Evolutionary conservation across 2,888 invertebrate species (phyloP), one percentile per base, ranked within the genome.

Genomic region (Esperia sulphurella): DNA sequence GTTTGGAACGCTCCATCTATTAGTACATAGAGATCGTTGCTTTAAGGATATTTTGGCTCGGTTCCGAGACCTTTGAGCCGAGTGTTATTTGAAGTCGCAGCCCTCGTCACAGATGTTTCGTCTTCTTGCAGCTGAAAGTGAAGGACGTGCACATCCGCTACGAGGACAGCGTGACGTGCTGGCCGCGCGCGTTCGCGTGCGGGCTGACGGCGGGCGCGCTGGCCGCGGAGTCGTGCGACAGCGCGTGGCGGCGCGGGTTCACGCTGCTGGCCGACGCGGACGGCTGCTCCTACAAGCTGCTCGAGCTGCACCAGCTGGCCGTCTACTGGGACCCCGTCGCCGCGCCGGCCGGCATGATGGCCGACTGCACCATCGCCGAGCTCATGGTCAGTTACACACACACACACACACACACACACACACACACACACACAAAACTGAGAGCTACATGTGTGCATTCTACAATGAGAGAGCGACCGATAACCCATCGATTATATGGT

Each of bases 91-190:
- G n/a, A n/a, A n/a, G n/a, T n/a, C n/a, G n/a, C n/a, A n/a, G n/a
- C n/a, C n/a, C n/a, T n/a, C n/a, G n/a, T n/a, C n/a, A n/a, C n/a
- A 2, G 21, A 5, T 21, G 21, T 21, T 3, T 21, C 30, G 33
- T 33, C 2, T 33, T 10, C 1, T n/a, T 43, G 0, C 89, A 97
- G 94, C 82, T 99, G 42, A 96, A 96, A 76, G 93, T 99, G 52
- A 95, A 94, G 67, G 97, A 98, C 89, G 97, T 99, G 12, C 99
- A 99, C 80, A 92, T 99, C 52, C 94, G 99, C 5, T 99, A 97
- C 83, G 99, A 99, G 88, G 98, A 99, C 85, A 91, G 92, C 38
- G 82, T 93, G 12, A 95, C 95, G 10, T 91, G 94, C 55, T 91
- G 93, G 14, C 88, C 91, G 42, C 88, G 89, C 59, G 91, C 93